Evolutionary conservation across 1,140 invertebrate genomes (phyloP), one percentile per base, ranked within the genome.

Genomic region (Sminthurinus signatus): DNA sequence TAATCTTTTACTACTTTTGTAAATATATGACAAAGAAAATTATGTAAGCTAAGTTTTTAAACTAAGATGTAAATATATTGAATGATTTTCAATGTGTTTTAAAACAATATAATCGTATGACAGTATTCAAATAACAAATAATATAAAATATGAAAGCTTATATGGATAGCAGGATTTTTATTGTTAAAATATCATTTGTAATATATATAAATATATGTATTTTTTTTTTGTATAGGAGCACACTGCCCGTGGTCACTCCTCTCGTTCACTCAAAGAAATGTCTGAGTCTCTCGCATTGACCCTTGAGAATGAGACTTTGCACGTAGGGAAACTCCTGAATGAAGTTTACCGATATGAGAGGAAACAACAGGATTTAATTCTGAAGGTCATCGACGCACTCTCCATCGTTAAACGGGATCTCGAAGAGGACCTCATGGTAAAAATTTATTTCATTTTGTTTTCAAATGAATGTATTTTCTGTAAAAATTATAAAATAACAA

Each of bases 351-450:
- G 55, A 10, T 68, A 43, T 42, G 70, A 71, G 56, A 63, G 70
- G 27, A 71, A 71, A 29, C 70, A 71, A 39, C 70, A 71, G 59
- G 70, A 71, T 61, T 56, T 71, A 48, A 62, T 71, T 28, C 60
- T 71, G 31, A 68, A 71, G 43, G 42, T 71, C 43, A 71, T 71
- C 28, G 69, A 71, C 50, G 69, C 65, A 28, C 58, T 71, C 39
- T 60, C 57, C 44, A 55, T 60, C 54, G 64, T 63, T 36, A 71
- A 71, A 56, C 46, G 63, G 39, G 67, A 68, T 64, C 60, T 71
- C 44, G 70, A 71, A 48, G 70, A 69, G 44, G 70, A 68, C 43
- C 67, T 71, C 52, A 71, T 71, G 63, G n/a, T n/a, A n/a, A n/a
- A n/a, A n/a, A n/a, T n/a, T n/a, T n/a, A 43, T 31, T 50, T 59